Evolutionary conservation across 2,888 invertebrate species (phyloP).

Genomic region (Amblyjoppa fuscipennis): DNA sequence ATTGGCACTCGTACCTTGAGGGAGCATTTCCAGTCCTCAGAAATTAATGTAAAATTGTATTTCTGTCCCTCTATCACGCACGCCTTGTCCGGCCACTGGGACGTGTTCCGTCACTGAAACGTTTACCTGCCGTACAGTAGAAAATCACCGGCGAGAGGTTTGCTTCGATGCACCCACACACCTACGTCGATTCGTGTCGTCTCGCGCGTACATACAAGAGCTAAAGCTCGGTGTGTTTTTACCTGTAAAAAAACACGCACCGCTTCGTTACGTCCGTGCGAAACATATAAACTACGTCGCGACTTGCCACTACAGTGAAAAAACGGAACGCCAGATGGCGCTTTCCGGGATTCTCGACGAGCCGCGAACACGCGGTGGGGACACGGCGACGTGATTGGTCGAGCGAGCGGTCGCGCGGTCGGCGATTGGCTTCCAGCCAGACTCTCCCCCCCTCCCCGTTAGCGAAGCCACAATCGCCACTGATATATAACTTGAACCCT

Average conservation of each 20-base stretch:
- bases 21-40: no score
- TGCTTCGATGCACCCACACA: neutral
- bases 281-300: neutral
- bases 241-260: neutral
- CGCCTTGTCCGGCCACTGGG: no score
- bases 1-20: no score
- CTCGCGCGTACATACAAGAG: neutral
- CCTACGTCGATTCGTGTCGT: neutral
- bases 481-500: conserved; percentile 28
- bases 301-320: neutral
- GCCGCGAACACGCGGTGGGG: conserved; percentile 4
- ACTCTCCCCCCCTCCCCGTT: neutral
- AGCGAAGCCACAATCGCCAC: neutral
- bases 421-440: conserved; percentile 56
- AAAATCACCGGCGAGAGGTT: neutral
- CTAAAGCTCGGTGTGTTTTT: neutral
- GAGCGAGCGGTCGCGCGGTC: conserved; percentile 32
- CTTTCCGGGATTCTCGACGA: conserved; percentile 15
- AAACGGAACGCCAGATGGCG: conserved; percentile 46
- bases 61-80: no score
- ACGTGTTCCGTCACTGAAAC: no score
- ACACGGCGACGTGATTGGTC: conserved; percentile 26
- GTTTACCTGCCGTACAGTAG: neutral
- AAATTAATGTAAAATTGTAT: no score
- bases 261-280: neutral